These are phyloP conservation scores for Neocrepidodera transversa DNA, from an alignment of 2,888 invertebrate species.

Conservation along the genomic window DNA sequence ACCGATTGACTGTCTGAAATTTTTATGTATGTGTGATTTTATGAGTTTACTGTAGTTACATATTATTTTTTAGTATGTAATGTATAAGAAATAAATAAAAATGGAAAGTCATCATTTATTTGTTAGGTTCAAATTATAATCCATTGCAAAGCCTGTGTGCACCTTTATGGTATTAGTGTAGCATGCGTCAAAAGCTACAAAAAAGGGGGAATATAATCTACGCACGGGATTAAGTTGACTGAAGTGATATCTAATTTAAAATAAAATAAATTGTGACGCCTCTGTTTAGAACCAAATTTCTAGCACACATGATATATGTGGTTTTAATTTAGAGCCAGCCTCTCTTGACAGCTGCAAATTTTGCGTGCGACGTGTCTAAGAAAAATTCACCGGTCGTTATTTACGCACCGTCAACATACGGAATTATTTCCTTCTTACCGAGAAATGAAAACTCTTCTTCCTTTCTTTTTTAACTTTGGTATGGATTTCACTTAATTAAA, in stretches of 20 bases:
- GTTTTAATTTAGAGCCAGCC: conserved; percentile 52
- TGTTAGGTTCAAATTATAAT: background rate
- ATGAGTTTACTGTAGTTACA: no score
- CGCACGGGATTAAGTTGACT: conserved; percentile 57
- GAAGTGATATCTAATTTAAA: conserved; percentile 65
- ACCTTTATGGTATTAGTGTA: conserved; percentile 18
- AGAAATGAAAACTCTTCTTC: conserved; percentile 46
- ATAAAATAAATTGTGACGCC: conserved; percentile 62
- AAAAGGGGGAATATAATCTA: conserved; percentile 45
- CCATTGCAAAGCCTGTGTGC: background rate
- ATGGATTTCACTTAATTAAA: conserved; percentile 48
- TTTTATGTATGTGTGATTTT: no score
- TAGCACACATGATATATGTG: conserved; percentile 47
- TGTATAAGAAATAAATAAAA: no score
- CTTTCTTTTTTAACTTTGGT: background rate
- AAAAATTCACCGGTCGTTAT: conserved; percentile 34
- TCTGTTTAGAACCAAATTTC: background rate
- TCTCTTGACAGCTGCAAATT: conserved; percentile 58
- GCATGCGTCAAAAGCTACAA: conserved; percentile 22
- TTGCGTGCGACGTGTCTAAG: conserved; percentile 49
- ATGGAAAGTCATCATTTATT: no score
- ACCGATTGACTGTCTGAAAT: no score
- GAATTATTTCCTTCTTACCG: conserved; percentile 54
- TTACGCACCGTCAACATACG: conserved; percentile 53
- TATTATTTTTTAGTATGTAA: no score